Conservation (phyloP, 1,140 invertebrate species). For the Parasteatoda tepidariorum region DNA sequence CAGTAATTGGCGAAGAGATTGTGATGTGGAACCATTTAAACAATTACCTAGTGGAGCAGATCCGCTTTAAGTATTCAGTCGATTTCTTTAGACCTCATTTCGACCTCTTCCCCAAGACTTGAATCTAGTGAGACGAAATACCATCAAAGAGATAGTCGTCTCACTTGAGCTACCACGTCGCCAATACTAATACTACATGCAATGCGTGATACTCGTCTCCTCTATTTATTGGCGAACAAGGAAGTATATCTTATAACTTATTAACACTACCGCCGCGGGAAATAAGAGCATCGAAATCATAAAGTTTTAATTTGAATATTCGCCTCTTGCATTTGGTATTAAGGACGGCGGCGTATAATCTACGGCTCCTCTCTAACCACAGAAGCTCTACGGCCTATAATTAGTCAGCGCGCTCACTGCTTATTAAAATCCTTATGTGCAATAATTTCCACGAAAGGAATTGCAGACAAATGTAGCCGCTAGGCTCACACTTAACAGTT, state of each 20-base stretch:
- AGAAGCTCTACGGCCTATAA: constrained; percentile 12
- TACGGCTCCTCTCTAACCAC: neutral
- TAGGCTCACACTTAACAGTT: constrained; percentile 27
- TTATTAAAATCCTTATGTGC: constrained; percentile 37
- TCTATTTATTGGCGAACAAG: constrained; percentile 24
- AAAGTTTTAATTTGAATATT: constrained; percentile 55
- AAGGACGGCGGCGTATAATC: constrained; percentile 1
- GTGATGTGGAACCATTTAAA: constrained; percentile 5
- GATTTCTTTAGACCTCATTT: constrained; percentile 36
- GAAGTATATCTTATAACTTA: constrained; percentile 28
- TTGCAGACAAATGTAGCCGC: constrained; percentile 31
- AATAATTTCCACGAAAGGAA: constrained; percentile 36
- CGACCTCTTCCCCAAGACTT: neutral
- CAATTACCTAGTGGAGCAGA: constrained; percentile 27
- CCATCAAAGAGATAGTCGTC: constrained; percentile 11
- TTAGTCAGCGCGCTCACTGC: neutral
- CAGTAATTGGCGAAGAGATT: too few relatives aligned
- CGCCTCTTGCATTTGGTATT: constrained; percentile 4
- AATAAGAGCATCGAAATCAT: constrained; percentile 51
- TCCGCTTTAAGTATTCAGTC: constrained; percentile 42
- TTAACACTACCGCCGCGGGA: constrained; percentile 22
- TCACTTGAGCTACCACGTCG: neutral
- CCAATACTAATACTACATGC: neutral
- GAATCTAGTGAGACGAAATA: constrained; percentile 12
- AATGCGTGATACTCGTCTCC: neutral